Percentiles rank a stretch among this genome's conserved stretches.
These are phyloP conservation scores for Autographa pulchrina DNA, from an alignment of 2,888 invertebrate genomes.

Conservation along the genomic window DNA sequence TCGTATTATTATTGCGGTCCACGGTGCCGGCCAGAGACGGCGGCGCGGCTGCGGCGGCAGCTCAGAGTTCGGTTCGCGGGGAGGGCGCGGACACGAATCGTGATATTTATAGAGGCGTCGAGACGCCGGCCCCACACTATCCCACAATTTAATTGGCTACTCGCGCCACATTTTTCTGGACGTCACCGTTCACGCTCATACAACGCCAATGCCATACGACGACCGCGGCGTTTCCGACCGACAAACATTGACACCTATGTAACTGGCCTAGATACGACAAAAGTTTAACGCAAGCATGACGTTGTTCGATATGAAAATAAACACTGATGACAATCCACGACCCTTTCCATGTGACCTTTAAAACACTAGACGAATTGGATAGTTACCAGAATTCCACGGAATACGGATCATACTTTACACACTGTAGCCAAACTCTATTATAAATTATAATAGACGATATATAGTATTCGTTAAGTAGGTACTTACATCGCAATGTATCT, in stretches of 20 bases:
- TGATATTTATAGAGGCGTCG: constrained; percentile 87
- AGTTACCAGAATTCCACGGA: background rate
- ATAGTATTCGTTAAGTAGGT: too few relatives aligned
- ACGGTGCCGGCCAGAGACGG: constrained; percentile 72
- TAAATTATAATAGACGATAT: too few relatives aligned
- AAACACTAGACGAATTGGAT: constrained; percentile 14
- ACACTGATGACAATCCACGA: constrained; percentile 65
- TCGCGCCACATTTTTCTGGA: constrained; percentile 86
- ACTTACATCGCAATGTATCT: too few relatives aligned
- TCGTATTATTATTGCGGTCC: constrained; percentile 69
- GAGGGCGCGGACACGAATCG: constrained; percentile 62
- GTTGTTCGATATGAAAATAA: constrained; percentile 67
- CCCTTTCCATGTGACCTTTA: constrained; percentile 40
- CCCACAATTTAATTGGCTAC: constrained; percentile 86
- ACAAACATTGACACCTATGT: constrained; percentile 87
- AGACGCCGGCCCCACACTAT: constrained; percentile 85
- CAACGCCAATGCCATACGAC: constrained; percentile 81
- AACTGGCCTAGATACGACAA: constrained; percentile 78
- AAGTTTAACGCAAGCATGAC: constrained; percentile 74
- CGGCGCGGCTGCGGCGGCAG: constrained; percentile 71
- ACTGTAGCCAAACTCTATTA: background rate
- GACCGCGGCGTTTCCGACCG: constrained; percentile 78
- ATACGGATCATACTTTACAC: background rate
- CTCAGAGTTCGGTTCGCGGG: constrained; percentile 62
- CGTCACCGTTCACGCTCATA: constrained; percentile 80